These are phyloP conservation scores for Saccopteryx leptura DNA, from an alignment of 2,113 vertebrate species.

Conservation along the genomic window DNA sequence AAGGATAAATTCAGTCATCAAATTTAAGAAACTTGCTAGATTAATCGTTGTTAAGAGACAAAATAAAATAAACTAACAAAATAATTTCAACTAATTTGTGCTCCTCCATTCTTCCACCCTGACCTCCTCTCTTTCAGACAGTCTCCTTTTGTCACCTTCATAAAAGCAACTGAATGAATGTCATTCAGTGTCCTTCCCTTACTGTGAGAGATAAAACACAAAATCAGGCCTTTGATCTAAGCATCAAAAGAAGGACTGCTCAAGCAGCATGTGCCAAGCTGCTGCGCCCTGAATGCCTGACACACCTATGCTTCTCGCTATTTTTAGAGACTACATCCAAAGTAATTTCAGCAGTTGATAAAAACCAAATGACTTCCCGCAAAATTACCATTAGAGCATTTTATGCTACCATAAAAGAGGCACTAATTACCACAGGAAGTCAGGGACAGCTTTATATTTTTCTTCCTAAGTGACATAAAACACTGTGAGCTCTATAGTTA, in stretches of 20 bases:
- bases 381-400: conserved; percentile 66
- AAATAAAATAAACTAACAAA: neutral
- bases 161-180: neutral
- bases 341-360: conserved; percentile 70
- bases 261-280: neutral
- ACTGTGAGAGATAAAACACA: neutral
- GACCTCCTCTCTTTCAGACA: neutral
- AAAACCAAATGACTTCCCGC: conserved; percentile 69
- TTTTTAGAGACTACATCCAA: conserved; percentile 61
- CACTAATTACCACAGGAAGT: conserved; percentile 70
- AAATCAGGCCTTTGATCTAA: neutral
- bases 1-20: neutral
- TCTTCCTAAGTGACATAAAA: conserved; percentile 54
- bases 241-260: neutral
- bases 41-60: neutral
- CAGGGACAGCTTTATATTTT: conserved; percentile 62
- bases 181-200: neutral
- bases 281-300: neutral
- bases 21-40: neutral
- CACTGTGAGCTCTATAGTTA: conserved; percentile 31
- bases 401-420: conserved; percentile 67
- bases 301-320: neutral
- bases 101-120: neutral
- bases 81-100: neutral
- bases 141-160: neutral